A percentile compares a stretch with the other conserved stretches of the same genome.
phyloP scores from a whole-genome alignment of 1,140 invertebrate genomes.

The Lasioglossum albipes region DNA sequence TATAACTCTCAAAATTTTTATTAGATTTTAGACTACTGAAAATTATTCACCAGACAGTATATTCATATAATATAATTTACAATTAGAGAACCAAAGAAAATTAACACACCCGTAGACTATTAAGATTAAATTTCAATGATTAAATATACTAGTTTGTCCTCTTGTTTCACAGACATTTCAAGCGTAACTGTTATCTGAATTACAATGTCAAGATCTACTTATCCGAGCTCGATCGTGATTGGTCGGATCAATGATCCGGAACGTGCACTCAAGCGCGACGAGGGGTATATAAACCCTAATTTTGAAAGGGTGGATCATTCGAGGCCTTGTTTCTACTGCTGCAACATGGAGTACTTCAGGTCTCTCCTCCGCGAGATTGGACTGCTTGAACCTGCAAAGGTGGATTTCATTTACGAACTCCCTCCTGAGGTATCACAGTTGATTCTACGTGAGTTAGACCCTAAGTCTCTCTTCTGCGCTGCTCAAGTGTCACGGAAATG shows the following conservation, averaged over 20 bases:
- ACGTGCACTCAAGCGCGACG: background rate
- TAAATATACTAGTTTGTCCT: too few relatives aligned
- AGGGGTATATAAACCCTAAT: background rate
- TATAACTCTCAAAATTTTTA: too few relatives aligned
- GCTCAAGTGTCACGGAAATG: slow-evolving; percentile 26
- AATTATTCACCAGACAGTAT: too few relatives aligned
- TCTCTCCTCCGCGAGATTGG: slow-evolving; percentile 1
- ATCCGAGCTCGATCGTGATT: slow-evolving; percentile 1
- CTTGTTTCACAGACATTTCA: too few relatives aligned
- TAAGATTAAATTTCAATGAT: too few relatives aligned
- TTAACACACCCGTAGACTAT: too few relatives aligned
- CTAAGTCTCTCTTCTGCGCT: slow-evolving; percentile 23
- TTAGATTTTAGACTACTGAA: too few relatives aligned
- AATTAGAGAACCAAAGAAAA: too few relatives aligned
- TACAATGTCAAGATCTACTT: too few relatives aligned
- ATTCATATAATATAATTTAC: too few relatives aligned
- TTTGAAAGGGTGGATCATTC: background rate
- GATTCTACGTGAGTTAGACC: slow-evolving; percentile 42
- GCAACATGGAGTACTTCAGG: slow-evolving; percentile 23
- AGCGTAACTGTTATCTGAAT: too few relatives aligned
- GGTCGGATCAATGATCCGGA: background rate
- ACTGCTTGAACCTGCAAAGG: background rate
- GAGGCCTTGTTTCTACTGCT: background rate
- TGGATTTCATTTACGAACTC: slow-evolving; percentile 30
- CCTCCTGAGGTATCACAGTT: slow-evolving; percentile 25